Conservation (phyloP, 2,113 vertebrate species). For the Muntiacus reevesi region DNA sequence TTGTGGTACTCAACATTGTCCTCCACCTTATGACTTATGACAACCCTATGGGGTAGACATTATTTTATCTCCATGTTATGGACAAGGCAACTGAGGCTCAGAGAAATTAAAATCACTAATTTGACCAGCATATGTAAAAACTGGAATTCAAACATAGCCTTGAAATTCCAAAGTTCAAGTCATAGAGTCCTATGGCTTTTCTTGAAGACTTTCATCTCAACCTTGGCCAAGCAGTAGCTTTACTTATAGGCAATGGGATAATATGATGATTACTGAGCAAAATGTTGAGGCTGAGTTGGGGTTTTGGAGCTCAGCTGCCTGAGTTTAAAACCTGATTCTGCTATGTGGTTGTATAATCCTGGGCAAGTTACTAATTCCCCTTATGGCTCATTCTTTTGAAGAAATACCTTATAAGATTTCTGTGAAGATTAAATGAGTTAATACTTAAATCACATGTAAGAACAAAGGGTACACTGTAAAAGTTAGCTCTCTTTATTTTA, state of each 20-base stretch:
- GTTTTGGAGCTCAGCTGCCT: background rate
- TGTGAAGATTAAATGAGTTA: background rate
- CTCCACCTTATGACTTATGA: background rate
- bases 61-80: background rate
- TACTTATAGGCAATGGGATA: background rate
- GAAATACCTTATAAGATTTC: background rate
- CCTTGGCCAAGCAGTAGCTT: background rate
- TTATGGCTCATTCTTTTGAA: background rate
- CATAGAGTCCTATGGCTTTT: background rate
- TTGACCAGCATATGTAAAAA: background rate
- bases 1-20: background rate
- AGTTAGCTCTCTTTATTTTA: background rate
- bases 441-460: background rate
- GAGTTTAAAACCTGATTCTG: background rate
- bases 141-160: background rate
- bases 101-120: background rate
- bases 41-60: background rate
- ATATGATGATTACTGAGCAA: background rate
- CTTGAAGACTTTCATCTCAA: background rate
- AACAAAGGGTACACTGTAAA: background rate
- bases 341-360: background rate
- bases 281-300: background rate
- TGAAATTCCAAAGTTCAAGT: background rate
- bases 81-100: background rate
- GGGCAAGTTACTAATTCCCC: background rate